Base-by-base conservation (phyloP, 1,140 invertebrate genomes). In the Lithobius niger region DNA sequence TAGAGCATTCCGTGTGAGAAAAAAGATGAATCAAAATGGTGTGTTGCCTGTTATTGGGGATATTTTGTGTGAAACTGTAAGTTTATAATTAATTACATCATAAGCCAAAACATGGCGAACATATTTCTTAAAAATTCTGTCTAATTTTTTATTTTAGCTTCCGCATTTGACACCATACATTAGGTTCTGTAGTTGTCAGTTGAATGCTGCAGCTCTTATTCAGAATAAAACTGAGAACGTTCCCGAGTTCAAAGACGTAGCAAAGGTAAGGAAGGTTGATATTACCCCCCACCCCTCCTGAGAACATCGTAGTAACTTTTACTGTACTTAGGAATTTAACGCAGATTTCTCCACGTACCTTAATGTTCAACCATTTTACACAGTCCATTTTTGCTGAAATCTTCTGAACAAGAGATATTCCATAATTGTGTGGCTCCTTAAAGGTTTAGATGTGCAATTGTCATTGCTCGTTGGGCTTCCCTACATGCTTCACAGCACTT, bases 121-220 rank as follows among this genome's bases (percentile, higher is more conserved):
- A n/a, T n/a, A n/a, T n/a, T n/a, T n/a, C n/a, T n/a, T n/a, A n/a
- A n/a, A n/a, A n/a, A n/a, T n/a, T n/a, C n/a, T n/a, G 27, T 56
- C 25, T 54, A 28, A 3, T 2, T 55, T 72, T 76, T n/a, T n/a
- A n/a, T n/a, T n/a, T 55, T 66, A 88, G 84, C 74, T 88, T 55
- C 82, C 83, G 27, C 74, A 78, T 60, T 80, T 87, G 78, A 82
- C 77, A 1, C 78, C 81, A 1, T 91, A 90, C 65, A 79, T 88
- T 52, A 73, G 82, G 61, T 91, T 88, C 68, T 91, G 87, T 65
- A 84, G 83, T 61, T 79, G 82, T 65, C 87, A 90, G 67, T 75
- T 88, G 56, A 79, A 79, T 44, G 83, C 84, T 10, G 83, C 83
- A 18, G 73, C 77, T 27, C 74, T 85, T 54, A 71, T 88, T 25